phyloP scores from a whole-genome alignment of 2,888 invertebrate species.

The Macrophya annulata region DNA sequence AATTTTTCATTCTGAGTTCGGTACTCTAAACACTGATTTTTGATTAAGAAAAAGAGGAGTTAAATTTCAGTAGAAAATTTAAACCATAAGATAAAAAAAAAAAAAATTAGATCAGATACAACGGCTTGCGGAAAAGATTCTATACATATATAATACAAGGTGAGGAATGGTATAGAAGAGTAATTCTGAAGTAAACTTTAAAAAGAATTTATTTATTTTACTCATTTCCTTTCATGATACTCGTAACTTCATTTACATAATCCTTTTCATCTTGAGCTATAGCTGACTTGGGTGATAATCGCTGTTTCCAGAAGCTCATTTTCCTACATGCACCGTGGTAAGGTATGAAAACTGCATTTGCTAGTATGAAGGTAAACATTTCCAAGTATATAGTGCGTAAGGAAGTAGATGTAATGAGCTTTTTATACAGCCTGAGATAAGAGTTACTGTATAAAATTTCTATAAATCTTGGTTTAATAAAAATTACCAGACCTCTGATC shows the following conservation, averaged over 20 bases:
- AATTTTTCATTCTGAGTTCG: too few relatives aligned
- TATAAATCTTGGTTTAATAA: constrained; percentile 19
- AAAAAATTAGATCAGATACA: neutral
- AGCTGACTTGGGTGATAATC: too few relatives aligned
- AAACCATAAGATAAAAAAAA: neutral
- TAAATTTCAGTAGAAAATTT: neutral
- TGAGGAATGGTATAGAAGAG: neutral
- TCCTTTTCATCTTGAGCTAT: constrained; percentile 2
- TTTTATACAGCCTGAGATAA: neutral
- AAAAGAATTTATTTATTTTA: neutral
- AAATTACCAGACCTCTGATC: constrained; percentile 18
- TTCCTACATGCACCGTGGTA: neutral
- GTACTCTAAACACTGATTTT: neutral
- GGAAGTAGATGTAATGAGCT: neutral
- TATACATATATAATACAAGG: too few relatives aligned
- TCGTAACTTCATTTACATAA: constrained; percentile 10
- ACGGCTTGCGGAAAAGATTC: constrained; percentile 2
- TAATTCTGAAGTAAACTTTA: neutral
- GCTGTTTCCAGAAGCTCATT: constrained; percentile 3
- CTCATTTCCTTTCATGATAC: neutral
- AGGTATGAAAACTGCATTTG: neutral
- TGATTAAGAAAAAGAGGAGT: neutral
- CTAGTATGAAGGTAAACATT: neutral
- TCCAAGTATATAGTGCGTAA: neutral
- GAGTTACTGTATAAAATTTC: neutral